Evolutionary conservation across 2,888 invertebrate genomes (phyloP).

Genomic region (Rhaphigaster nebulosa): DNA sequence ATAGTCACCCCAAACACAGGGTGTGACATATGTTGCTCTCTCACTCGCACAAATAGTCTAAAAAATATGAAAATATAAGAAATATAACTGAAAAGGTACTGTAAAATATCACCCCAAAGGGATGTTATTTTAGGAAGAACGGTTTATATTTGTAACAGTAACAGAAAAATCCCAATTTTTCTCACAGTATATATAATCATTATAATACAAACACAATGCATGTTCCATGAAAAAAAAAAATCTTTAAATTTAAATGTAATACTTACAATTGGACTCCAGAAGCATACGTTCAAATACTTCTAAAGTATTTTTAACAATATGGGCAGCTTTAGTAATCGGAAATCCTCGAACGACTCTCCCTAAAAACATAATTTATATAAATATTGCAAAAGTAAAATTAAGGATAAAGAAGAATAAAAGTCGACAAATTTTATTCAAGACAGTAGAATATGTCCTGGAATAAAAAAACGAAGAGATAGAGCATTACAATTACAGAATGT

Average conservation of each 20-base stretch:
- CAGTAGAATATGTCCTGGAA: not conserved
- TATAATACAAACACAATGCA: not conserved
- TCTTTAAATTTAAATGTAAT: not conserved
- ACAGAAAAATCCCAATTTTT: too few species aligned
- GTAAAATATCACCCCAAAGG: too few species aligned
- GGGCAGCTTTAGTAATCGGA: not conserved
- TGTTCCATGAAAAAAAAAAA: not conserved
- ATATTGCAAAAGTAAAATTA: not conserved
- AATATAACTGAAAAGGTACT: too few species aligned
- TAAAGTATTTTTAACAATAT: slow-evolving; percentile 11
- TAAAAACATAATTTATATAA: slow-evolving; percentile 10
- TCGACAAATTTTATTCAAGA: not conserved
- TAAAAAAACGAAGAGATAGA: not conserved
- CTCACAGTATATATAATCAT: too few species aligned
- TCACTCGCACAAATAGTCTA: too few species aligned
- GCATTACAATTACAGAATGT: not conserved
- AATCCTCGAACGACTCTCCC: slow-evolving; percentile 51
- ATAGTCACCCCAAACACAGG: too few species aligned
- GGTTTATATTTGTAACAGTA: too few species aligned
- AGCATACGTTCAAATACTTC: slow-evolving; percentile 51
- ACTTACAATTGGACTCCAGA: not conserved
- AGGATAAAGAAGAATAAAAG: not conserved
- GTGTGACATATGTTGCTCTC: too few species aligned
- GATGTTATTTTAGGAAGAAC: too few species aligned
- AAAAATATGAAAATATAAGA: too few species aligned